phyloP scores from a whole-genome alignment of 2,888 invertebrate genomes.

The Hanleya hanleyi region DNA sequence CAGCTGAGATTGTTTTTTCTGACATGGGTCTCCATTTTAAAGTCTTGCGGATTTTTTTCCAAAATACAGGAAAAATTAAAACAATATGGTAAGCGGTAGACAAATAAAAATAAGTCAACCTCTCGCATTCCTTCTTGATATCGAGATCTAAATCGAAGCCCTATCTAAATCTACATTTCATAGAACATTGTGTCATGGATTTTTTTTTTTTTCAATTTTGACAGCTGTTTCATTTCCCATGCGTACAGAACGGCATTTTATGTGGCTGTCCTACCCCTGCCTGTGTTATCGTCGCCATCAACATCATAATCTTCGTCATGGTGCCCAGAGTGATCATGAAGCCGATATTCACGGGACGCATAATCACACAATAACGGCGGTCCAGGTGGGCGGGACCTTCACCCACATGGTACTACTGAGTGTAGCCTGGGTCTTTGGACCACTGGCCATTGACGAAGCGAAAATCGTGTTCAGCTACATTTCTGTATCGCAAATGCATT shows the following conservation, averaged over 20 bases:
- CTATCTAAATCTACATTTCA: too few relatives aligned
- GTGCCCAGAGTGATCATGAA: slow-evolving; percentile 62
- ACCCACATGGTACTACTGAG: slow-evolving; percentile 67
- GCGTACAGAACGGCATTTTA: slow-evolving; percentile 72
- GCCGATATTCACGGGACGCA: slow-evolving; percentile 57
- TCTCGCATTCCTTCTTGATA: too few relatives aligned
- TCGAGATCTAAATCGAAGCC: too few relatives aligned
- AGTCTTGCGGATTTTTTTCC: too few relatives aligned
- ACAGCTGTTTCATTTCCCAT: slow-evolving; percentile 73
- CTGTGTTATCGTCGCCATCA: slow-evolving; percentile 72
- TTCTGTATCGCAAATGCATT: slow-evolving; percentile 55
- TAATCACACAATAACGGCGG: slow-evolving; percentile 18
- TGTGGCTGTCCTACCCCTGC: slow-evolving; percentile 72
- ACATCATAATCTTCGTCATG: slow-evolving; percentile 73
- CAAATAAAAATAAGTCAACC: too few relatives aligned
- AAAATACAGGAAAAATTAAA: too few relatives aligned
- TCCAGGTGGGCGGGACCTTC: slow-evolving; percentile 63
- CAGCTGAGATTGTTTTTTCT: too few relatives aligned
- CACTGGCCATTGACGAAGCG: slow-evolving; percentile 63
- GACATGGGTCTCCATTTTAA: too few relatives aligned
- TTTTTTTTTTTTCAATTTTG: too few relatives aligned
- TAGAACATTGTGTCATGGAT: too few relatives aligned
- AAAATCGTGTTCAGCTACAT: slow-evolving; percentile 62
- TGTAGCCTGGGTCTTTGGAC: slow-evolving; percentile 69
- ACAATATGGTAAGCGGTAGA: too few relatives aligned